Conservation (phyloP, 2,888 invertebrate species). For the Drosophila macrothrix region DNA sequence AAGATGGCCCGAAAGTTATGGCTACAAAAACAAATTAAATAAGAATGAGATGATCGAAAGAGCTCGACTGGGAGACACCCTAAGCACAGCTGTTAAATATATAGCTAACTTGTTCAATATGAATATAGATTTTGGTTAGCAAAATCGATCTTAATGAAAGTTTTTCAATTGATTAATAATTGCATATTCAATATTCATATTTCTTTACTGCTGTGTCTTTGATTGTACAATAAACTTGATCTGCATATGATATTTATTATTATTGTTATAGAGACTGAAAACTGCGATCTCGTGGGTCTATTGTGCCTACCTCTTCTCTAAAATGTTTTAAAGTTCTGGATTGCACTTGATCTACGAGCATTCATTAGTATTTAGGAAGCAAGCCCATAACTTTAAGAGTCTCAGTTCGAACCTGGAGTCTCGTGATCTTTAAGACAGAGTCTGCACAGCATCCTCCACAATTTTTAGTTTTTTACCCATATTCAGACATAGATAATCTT, state of each 20-base stretch:
- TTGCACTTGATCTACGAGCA: rapidly evolving
- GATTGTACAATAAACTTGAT: neutral
- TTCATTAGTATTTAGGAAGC: neutral
- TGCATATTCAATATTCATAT: no score
- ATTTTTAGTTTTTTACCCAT: no score
- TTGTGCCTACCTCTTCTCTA: neutral
- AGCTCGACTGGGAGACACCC: neutral
- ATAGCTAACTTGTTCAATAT: no score
- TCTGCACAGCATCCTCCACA: no score
- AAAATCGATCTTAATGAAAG: neutral
- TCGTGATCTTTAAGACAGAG: no score
- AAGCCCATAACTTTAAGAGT: rapidly evolving
- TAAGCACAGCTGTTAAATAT: neutral
- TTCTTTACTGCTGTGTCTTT: neutral
- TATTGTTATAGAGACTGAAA: rapidly evolving
- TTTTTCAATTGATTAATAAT: no score
- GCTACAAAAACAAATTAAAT: neutral
- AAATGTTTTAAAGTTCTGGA: neutral
- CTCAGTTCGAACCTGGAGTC: no score
- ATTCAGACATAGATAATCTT: no score
- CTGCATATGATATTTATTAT: neutral
- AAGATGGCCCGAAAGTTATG: constrained; percentile 6
- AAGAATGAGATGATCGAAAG: neutral
- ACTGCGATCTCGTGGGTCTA: neutral
- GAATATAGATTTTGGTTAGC: no score